Percentiles rank a stretch among this genome's conserved stretches.
phyloP scores from a whole-genome alignment of 2,888 invertebrate genomes.

The Automeris io region DNA sequence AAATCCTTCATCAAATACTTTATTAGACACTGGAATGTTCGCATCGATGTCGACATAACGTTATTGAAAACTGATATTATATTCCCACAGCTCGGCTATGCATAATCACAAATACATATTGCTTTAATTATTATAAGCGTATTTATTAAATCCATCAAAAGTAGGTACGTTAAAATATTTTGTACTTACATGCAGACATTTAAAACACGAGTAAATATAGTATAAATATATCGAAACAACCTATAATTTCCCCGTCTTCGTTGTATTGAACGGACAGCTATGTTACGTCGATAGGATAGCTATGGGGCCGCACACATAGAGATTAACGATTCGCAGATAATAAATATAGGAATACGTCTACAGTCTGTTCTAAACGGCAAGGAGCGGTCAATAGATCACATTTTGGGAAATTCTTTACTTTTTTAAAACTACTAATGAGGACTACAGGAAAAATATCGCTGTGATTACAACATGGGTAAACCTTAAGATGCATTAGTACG shows the following conservation, averaged over 20 bases:
- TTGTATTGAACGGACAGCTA: constrained; percentile 68
- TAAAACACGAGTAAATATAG: constrained; percentile 54
- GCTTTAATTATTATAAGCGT: constrained; percentile 56
- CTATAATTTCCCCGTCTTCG: constrained; percentile 67
- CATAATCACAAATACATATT: constrained; percentile 52
- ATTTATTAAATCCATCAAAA: constrained; percentile 46
- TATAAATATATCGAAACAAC: constrained; percentile 51
- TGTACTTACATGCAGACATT: constrained; percentile 67
- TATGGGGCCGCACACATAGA: constrained; percentile 46
- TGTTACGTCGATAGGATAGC: constrained; percentile 39
- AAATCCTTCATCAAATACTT: constrained; percentile 6
- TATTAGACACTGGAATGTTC: constrained; percentile 62
- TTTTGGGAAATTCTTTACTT: constrained; percentile 8
- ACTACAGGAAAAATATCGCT: constrained; percentile 24
- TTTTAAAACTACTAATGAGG: not conserved
- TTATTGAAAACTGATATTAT: constrained; percentile 8
- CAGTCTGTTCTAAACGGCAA: constrained; percentile 61
- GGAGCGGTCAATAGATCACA: constrained; percentile 41
- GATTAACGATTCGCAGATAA: constrained; percentile 32
- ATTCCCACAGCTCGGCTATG: constrained; percentile 46
- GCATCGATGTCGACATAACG: constrained; percentile 26
- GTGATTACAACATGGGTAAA: constrained; percentile 9
- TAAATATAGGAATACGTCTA: constrained; percentile 62
- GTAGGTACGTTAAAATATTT: constrained; percentile 63
- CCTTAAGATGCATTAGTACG: constrained; percentile 10